Conservation (phyloP, 2,888 invertebrate genomes). For the Acholoe squamosa region DNA sequence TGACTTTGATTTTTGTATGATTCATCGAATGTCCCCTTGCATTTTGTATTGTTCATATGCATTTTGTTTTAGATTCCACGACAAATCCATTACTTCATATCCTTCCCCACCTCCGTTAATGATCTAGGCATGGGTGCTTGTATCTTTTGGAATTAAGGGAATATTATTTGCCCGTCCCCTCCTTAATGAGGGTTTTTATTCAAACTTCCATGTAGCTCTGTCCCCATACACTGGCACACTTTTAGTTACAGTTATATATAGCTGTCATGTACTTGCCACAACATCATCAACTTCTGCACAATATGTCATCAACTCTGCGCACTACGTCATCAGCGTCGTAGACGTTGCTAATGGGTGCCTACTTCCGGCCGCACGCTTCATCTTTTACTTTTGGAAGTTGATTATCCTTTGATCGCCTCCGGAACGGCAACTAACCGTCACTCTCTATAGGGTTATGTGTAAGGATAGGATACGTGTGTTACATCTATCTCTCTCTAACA, state of each 20-base stretch:
- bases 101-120: neutral
- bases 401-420: constrained; percentile 40
- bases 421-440: neutral
- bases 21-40: no score
- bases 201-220: neutral
- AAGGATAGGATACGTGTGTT: neutral
- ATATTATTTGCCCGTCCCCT: no score
- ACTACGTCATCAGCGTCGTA: neutral
- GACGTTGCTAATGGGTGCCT: neutral
- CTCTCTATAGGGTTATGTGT: neutral
- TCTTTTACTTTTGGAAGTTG: constrained; percentile 34
- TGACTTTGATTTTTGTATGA: neutral
- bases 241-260: neutral
- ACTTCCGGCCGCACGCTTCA: constrained; percentile 14
- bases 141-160: no score
- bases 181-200: neutral
- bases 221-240: neutral
- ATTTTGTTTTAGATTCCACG: no score
- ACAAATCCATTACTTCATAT: neutral
- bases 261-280: neutral
- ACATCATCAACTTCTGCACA: neutral
- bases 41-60: no score
- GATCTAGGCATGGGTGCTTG: no score
- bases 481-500: constrained; percentile 15
- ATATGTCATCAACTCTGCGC: constrained; percentile 32